A percentile compares a stretch with the other conserved stretches of the same genome.
Evolutionary conservation across 2,797 vertebrate genomes (phyloP).

Genomic region (Cryptoprocta ferox): DNA sequence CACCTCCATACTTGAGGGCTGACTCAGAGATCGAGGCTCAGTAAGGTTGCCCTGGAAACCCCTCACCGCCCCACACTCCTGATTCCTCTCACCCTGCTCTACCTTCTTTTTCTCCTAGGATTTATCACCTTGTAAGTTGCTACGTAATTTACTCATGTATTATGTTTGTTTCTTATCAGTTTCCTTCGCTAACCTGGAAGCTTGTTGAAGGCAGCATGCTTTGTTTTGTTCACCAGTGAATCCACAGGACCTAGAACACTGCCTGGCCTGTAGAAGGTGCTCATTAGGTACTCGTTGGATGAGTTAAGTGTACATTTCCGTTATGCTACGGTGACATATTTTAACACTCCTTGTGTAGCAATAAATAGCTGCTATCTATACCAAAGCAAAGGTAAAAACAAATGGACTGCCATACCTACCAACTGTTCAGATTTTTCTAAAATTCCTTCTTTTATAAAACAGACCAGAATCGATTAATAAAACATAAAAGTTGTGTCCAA

Average conservation of each 20-base stretch:
- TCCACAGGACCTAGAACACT: not conserved
- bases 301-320: not conserved
- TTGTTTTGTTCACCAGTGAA: not conserved
- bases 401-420: not conserved
- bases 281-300: not conserved
- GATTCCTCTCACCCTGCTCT: not conserved
- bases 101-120: not conserved
- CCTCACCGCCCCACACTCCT: too few species aligned
- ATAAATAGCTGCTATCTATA: not conserved
- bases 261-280: not conserved
- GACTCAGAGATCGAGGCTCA: not conserved
- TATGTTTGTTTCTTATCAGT: not conserved
- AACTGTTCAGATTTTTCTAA: not conserved
- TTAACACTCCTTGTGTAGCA: not conserved
- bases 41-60: not conserved
- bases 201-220: not conserved
- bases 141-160: not conserved
- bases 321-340: not conserved
- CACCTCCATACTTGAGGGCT: not conserved
- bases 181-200: not conserved
- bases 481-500: not conserved
- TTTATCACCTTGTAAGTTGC: not conserved
- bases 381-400: conserved; percentile 3
- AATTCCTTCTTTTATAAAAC: not conserved
- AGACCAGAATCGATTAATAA: not conserved